These are phyloP conservation scores for Oceanodroma tethys DNA, from an alignment of 2,113 vertebrate species.

Conservation along the genomic window DNA sequence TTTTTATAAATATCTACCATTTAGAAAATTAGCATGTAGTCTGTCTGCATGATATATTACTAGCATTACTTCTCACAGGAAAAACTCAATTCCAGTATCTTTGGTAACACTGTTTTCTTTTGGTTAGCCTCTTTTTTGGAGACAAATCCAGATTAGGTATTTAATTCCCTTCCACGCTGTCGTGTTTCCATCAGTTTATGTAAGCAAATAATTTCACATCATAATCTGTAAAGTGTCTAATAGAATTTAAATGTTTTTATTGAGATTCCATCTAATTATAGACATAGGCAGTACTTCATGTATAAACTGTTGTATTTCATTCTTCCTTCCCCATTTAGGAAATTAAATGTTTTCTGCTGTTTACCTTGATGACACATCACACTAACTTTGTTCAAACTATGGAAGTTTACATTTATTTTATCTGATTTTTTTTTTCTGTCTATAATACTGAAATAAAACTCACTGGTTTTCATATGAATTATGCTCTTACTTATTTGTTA, in stretches of 20 bases:
- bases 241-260: not conserved
- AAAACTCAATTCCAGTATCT: not conserved
- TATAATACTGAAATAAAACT: not conserved
- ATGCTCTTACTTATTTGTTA: not conserved
- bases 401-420: not conserved
- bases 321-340: not conserved
- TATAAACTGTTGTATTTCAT: not conserved
- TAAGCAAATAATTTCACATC: not conserved
- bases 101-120: not conserved
- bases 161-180: not conserved
- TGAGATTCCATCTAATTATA: not conserved
- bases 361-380: not conserved
- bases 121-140: not conserved
- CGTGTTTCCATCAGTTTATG: fast-evolving
- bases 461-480: not conserved
- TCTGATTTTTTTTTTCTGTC: not conserved
- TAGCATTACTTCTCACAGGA: not conserved
- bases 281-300: not conserved
- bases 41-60: not conserved
- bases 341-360: not conserved
- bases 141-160: not conserved
- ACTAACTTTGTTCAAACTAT: not conserved
- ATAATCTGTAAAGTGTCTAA: not conserved
- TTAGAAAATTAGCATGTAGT: not conserved
- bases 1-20: not conserved